Evolutionary conservation across 2,888 invertebrate species (phyloP), one percentile per base, ranked within the genome.

Genomic region (Mantis religiosa): DNA sequence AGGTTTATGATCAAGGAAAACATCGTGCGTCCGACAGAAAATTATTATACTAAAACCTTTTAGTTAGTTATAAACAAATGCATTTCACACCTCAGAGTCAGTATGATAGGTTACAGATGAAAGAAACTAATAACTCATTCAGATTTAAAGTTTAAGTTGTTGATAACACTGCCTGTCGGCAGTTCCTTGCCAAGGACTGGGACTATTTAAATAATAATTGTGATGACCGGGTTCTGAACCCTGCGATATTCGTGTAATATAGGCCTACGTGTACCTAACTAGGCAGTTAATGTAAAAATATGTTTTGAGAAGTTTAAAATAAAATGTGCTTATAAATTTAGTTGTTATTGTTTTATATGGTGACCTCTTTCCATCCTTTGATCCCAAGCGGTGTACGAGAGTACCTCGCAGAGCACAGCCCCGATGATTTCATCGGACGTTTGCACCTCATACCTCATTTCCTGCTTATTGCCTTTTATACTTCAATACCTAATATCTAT

Each of bases 241-340:
- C 28, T 30, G 81, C 34, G 25, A 71, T 71, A 71, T 71, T 71
- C 54, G 54, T 71, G 54, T 71, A 71, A 71, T 89, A 87, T 71
- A 85, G 85, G 81, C 84, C 83, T 87, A 82, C 87, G 84, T 89
- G 85, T 85, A 30, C 88, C 88, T 88, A 86, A 84, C 87, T 88
- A 87, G 87, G 83, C 84, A 85, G 30, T 88, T 71, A 83, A 41
- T 88, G 89, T 88, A 90, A 89, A 90, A 89, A 84, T 87, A 28
- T 90, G 90, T 89, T 90, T 90, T 89, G 90, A 88, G 89, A 89
- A 89, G 88, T 89, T 90, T 87, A 88, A 90, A 90, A 88, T 88
- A 90, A 89, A 90, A 87, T 88, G 90, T 90, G 90, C 87, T 85
- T 89, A 87, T 85, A 89, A 89, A 89, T 83, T 85, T 84, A 87